Percentiles rank a stretch among this genome's conserved stretches.
phyloP scores from a whole-genome alignment of 2,113 vertebrate species.

The Tupaia chinensis region DNA sequence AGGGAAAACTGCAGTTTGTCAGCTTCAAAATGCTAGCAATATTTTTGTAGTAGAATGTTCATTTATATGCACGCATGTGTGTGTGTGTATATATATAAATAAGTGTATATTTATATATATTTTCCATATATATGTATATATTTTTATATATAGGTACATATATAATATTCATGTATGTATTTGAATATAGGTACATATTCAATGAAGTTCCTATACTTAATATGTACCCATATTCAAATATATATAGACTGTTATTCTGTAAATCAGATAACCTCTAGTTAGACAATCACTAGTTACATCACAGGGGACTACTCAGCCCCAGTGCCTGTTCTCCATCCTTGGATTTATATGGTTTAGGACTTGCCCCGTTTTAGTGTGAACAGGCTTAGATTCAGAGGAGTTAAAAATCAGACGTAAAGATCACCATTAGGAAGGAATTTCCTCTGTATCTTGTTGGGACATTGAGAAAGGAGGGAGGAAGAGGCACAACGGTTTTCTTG shows the following conservation, averaged over 20 bases:
- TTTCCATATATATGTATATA: too few species aligned
- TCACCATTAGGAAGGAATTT: not conserved
- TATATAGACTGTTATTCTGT: not conserved
- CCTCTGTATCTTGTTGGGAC: not conserved
- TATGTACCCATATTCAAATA: too few species aligned
- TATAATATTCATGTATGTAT: not conserved
- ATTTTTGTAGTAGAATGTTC: not conserved
- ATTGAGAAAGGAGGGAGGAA: not conserved
- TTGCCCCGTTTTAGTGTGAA: not conserved
- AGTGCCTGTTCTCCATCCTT: not conserved
- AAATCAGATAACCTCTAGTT: not conserved
- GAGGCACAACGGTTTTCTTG: too few species aligned
- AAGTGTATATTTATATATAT: not conserved
- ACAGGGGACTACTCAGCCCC: not conserved
- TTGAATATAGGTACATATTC: not conserved
- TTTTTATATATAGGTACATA: too few species aligned
- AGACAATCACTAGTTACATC: not conserved
- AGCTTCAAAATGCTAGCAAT: not conserved
- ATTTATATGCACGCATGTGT: not conserved
- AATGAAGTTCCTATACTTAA: too few species aligned
- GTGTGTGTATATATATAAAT: not conserved
- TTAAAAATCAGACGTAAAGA: not conserved
- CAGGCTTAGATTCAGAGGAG: not conserved
- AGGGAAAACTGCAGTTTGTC: not conserved
- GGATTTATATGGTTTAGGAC: rapidly evolving